Percentiles rank a stretch among this genome's conserved stretches.
Conservation (phyloP, 2,113 vertebrate genomes). For the Archilochus colubris region DNA sequence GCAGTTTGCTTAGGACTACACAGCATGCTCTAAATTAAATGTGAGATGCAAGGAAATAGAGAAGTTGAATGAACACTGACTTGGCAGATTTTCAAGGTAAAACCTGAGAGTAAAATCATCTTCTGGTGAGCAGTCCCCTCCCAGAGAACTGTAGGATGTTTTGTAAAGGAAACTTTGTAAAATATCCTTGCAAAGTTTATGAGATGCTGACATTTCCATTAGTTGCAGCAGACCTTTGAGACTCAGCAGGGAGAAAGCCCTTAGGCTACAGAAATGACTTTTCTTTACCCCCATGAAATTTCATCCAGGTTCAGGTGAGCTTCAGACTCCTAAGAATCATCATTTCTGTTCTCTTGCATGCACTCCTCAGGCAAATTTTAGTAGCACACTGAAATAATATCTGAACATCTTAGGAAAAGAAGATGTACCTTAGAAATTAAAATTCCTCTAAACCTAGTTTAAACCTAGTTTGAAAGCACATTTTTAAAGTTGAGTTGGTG, state of each 20-base stretch:
- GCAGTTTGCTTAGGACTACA: neutral
- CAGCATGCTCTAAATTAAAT: neutral
- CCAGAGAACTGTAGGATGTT: neutral
- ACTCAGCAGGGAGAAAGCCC: slow-evolving; percentile 12
- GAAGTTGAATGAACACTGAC: neutral
- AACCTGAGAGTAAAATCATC: neutral
- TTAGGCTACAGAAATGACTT: slow-evolving; percentile 10
- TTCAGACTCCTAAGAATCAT: neutral
- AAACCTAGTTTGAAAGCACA: neutral
- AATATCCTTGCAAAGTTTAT: neutral
- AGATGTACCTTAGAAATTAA: neutral
- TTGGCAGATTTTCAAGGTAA: neutral
- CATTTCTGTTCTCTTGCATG: neutral
- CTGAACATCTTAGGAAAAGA: neutral
- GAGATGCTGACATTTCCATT: slow-evolving; percentile 2
- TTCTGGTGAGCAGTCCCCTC: neutral
- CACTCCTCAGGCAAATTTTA: neutral
- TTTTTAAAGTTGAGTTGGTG: neutral
- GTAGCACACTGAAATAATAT: neutral
- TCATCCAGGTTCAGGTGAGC: neutral
- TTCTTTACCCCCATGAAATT: neutral
- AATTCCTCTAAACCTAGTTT: neutral
- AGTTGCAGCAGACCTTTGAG: slow-evolving; percentile 27
- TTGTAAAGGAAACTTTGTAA: neutral
- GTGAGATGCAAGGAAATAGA: neutral